Percentiles rank a stretch among this genome's conserved stretches.
Evolutionary conservation across 2,797 vertebrate species (phyloP).

Genomic region (Macropus fuliginosus): DNA sequence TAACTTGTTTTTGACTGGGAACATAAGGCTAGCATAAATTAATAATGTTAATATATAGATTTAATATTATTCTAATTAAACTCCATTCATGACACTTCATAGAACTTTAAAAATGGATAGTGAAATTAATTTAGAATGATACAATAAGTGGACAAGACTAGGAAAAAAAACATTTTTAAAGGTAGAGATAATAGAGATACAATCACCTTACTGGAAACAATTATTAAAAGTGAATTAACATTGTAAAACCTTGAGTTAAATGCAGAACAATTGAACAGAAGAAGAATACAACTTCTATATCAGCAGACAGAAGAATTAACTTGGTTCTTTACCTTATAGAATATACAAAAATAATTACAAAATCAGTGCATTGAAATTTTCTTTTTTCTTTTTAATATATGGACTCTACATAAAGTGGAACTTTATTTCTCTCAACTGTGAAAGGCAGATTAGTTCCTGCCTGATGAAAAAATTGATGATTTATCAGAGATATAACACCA

Average conservation of each 20-base stretch:
- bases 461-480: background rate
- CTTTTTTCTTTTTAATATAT: background rate
- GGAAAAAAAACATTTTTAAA: background rate
- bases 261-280: background rate
- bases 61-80: background rate
- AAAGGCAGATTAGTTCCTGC: background rate
- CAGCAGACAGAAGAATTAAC: background rate
- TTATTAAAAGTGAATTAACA: background rate
- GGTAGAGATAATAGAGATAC: background rate
- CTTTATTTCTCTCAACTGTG: background rate
- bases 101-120: background rate
- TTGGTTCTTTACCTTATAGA: background rate
- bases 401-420: background rate
- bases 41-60: background rate
- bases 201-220: background rate
- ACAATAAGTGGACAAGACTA: background rate
- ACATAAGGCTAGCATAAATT: background rate
- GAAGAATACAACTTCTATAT: background rate
- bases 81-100: background rate
- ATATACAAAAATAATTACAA: background rate
- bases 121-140: background rate
- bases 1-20: background rate
- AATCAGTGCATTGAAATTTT: background rate
- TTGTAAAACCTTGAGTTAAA: background rate
- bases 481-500: background rate